Evolutionary conservation across 1,140 invertebrate genomes (phyloP).

Genomic region (Globodera ellingtonae): DNA sequence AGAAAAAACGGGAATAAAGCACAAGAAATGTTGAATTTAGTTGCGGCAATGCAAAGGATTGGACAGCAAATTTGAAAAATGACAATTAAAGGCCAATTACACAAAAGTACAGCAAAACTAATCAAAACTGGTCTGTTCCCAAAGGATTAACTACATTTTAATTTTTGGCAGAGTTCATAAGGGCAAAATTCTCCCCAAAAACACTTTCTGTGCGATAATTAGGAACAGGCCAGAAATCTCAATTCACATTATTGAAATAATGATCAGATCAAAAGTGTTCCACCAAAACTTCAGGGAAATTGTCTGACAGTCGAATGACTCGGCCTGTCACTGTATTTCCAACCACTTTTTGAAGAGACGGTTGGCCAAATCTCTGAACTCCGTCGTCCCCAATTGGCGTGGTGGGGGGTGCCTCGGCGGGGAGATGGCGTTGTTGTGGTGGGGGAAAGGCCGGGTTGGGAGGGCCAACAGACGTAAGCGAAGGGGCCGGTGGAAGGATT

Average conservation of each 20-base stretch:
- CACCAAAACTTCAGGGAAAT: slow-evolving; percentile 26
- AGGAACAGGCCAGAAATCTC: not conserved
- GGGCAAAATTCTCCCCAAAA: too few species aligned
- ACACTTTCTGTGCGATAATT: not conserved
- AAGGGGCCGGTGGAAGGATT: slow-evolving; percentile 33
- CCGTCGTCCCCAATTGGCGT: slow-evolving; percentile 9
- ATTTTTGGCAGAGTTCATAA: too few species aligned
- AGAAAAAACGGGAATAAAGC: not conserved
- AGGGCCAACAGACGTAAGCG: slow-evolving; percentile 8
- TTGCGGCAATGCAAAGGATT: not conserved
- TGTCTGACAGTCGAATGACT: slow-evolving; percentile 4
- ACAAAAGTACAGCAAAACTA: not conserved
- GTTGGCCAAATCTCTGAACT: slow-evolving; percentile 2
- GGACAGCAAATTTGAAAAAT: not conserved
- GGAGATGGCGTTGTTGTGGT: not conserved
- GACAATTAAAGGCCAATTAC: not conserved
- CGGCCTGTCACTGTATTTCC: not conserved
- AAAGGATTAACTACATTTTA: too few species aligned
- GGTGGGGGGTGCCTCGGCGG: not conserved
- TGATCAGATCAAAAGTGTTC: slow-evolving; percentile 21
- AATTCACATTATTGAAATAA: not conserved
- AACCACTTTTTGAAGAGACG: not conserved
- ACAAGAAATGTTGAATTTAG: not conserved
- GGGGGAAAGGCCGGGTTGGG: slow-evolving; percentile 6
- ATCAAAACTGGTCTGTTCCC: not conserved